These are phyloP conservation scores for Pseudois nayaur DNA, from an alignment of 2,113 vertebrate species.

Conservation along the genomic window DNA sequence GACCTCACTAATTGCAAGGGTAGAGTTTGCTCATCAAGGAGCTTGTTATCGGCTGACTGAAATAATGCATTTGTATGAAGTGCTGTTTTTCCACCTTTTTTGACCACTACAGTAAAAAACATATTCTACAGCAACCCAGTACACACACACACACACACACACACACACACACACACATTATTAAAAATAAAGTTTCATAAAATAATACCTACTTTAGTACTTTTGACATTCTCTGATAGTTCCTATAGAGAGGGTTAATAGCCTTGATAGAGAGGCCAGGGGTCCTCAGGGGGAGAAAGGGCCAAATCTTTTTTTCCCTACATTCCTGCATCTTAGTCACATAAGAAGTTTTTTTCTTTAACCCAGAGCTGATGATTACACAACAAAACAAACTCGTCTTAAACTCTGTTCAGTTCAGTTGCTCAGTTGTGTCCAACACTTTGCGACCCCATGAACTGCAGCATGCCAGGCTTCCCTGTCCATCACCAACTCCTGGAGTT, in stretches of 20 bases:
- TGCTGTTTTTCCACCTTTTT: neutral
- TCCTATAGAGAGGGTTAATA: neutral
- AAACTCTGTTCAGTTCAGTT: neutral
- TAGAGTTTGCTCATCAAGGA: too few relatives aligned
- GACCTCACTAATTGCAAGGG: too few relatives aligned
- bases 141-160: neutral
- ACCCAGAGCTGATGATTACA: neutral
- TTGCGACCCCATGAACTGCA: neutral
- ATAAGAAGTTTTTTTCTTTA: neutral
- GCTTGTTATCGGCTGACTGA: neutral
- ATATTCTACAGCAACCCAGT: neutral
- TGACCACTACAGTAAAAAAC: neutral
- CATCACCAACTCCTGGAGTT: neutral
- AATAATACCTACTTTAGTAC: neutral
- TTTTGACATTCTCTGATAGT: neutral
- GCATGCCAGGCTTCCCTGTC: neutral
- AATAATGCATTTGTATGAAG: neutral
- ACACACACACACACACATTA: neutral
- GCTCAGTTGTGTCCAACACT: rapidly evolving
- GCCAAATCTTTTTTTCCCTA: neutral
- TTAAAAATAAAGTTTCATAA: neutral
- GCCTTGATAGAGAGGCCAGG: neutral
- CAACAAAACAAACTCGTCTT: neutral
- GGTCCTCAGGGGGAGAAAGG: neutral
- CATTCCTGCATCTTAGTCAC: neutral